These are phyloP conservation scores for Notodonta ziczac DNA, from an alignment of 2,888 invertebrate species.

Conservation along the genomic window DNA sequence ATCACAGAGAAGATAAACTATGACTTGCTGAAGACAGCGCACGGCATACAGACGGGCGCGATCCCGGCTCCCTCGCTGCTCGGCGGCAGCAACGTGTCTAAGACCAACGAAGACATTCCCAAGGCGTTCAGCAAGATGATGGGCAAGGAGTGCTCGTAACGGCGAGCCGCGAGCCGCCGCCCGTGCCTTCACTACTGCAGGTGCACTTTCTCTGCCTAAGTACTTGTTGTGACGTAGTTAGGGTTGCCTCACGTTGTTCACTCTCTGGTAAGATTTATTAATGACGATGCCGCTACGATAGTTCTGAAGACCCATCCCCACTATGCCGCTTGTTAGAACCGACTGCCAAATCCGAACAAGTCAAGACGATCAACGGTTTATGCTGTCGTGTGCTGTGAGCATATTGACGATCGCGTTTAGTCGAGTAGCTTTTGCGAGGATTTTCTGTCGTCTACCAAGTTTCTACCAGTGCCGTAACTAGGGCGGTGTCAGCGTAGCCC, in stretches of 20 bases:
- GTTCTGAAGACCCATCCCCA: not conserved
- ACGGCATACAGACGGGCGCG: conserved; percentile 89
- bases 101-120: conserved; percentile 94
- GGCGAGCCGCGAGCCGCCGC: conserved; percentile 12
- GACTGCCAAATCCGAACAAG: too few species aligned
- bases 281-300: conserved; percentile 15
- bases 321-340: too few species aligned
- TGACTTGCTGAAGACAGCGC: conserved; percentile 92
- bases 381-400: too few species aligned
- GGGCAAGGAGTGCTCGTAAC: conserved; percentile 76
- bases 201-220: conserved; percentile 16
- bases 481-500: too few species aligned
- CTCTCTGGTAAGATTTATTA: conserved; percentile 34
- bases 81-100: conserved; percentile 88
- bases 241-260: conserved; percentile 50
- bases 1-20: conserved; percentile 95
- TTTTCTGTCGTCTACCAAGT: too few species aligned
- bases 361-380: too few species aligned
- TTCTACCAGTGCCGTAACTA: too few species aligned
- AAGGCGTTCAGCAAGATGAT: conserved; percentile 87
- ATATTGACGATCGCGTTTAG: too few species aligned
- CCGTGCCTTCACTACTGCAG: conserved; percentile 26
- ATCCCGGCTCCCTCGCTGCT: conserved; percentile 90
- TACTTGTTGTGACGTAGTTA: conserved; percentile 40
- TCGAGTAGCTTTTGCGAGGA: too few species aligned